Conservation (phyloP, 2,888 invertebrate genomes). For the Myopa testacea region DNA sequence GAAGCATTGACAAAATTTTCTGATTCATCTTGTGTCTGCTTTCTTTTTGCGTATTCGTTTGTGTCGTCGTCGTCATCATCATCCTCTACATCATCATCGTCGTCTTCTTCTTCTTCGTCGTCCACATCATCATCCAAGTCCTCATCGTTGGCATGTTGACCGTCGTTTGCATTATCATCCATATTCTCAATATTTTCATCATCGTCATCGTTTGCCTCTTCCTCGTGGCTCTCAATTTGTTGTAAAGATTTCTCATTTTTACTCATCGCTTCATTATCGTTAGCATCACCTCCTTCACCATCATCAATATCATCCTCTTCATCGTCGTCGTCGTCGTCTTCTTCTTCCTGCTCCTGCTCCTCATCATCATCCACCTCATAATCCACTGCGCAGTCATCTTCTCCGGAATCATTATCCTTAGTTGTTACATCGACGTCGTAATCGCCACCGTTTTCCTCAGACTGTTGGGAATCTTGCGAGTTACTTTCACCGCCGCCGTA, state of each 20-base stretch:
- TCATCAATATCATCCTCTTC: slow-evolving; percentile 47
- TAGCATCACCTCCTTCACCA: slow-evolving; percentile 47
- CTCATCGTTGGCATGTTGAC: slow-evolving; percentile 47
- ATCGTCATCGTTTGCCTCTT: slow-evolving; percentile 41
- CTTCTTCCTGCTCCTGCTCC: slow-evolving; percentile 48
- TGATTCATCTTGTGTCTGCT: slow-evolving; percentile 44
- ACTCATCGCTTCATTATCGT: slow-evolving; percentile 44
- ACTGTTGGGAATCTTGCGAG: slow-evolving; percentile 51
- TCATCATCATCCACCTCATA: slow-evolving; percentile 49
- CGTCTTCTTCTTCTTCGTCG: slow-evolving; percentile 47
- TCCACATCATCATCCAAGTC: slow-evolving; percentile 44
- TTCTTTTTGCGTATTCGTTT: slow-evolving; percentile 51
- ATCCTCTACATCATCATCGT: slow-evolving; percentile 44
- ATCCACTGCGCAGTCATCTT: slow-evolving; percentile 51
- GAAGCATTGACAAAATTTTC: slow-evolving; percentile 47
- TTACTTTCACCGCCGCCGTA: slow-evolving; percentile 21
- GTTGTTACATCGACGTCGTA: slow-evolving; percentile 48
- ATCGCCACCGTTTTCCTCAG: slow-evolving; percentile 40
- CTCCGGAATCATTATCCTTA: slow-evolving; percentile 52
- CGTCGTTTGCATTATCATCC: slow-evolving; percentile 44
- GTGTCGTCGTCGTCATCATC: slow-evolving; percentile 47
- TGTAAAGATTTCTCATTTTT: slow-evolving; percentile 42
- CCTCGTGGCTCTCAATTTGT: slow-evolving; percentile 40
- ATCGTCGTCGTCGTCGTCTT: slow-evolving; percentile 46
- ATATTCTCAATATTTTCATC: slow-evolving; percentile 42